These are phyloP conservation scores for Matsumyia berberina DNA, from an alignment of 2,888 invertebrate genomes.

Conservation along the genomic window DNA sequence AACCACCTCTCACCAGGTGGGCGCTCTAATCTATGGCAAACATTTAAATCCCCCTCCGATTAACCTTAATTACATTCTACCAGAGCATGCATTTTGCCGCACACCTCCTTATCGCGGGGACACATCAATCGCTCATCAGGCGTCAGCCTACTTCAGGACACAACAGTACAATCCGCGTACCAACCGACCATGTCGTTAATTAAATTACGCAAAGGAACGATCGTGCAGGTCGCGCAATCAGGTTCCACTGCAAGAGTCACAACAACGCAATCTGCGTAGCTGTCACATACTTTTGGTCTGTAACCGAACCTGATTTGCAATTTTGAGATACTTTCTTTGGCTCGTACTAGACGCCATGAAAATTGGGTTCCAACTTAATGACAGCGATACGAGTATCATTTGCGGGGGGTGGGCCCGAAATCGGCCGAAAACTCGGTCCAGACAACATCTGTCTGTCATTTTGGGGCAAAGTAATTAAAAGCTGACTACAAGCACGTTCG, in stretches of 20 bases:
- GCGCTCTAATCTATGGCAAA: neutral
- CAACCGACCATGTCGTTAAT: slow-evolving; percentile 23
- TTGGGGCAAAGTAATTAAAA: slow-evolving; percentile 69
- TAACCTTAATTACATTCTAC: slow-evolving; percentile 34
- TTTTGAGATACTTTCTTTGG: slow-evolving; percentile 29
- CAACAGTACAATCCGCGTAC: slow-evolving; percentile 30
- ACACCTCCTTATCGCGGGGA: slow-evolving; percentile 59
- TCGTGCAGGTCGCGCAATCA: slow-evolving; percentile 19
- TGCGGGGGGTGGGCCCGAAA: neutral
- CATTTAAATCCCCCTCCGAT: slow-evolving; percentile 4
- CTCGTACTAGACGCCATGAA: slow-evolving; percentile 22
- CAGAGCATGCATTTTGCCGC: slow-evolving; percentile 20
- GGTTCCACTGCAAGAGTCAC: slow-evolving; percentile 13
- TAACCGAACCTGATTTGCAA: slow-evolving; percentile 15
- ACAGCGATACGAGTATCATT: slow-evolving; percentile 51
- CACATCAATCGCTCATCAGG: slow-evolving; percentile 65
- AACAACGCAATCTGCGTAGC: slow-evolving; percentile 51
- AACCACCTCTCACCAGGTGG: slow-evolving; percentile 1
- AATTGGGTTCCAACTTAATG: slow-evolving; percentile 55
- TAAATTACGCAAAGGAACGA: slow-evolving; percentile 42
- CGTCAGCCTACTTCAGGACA: slow-evolving; percentile 22
- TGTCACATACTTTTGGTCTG: slow-evolving; percentile 45
- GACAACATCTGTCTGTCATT: slow-evolving; percentile 54
- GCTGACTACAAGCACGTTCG: slow-evolving; percentile 41
- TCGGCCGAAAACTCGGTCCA: neutral